A percentile compares a stretch with the other conserved stretches of the same genome.
Evolutionary conservation across 2,888 invertebrate genomes (phyloP).

Genomic region (Argynnis bischoffii): DNA sequence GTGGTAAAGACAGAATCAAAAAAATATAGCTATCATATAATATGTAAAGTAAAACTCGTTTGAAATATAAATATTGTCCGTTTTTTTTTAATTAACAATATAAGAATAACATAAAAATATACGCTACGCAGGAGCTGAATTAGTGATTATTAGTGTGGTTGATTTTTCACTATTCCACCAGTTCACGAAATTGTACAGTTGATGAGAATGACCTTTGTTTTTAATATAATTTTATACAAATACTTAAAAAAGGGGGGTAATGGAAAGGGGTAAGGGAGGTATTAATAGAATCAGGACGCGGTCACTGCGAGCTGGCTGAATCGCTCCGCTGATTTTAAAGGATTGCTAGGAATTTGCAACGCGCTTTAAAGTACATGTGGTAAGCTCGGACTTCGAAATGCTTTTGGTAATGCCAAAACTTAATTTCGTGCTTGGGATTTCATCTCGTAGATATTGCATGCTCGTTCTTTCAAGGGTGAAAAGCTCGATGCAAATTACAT

Average conservation of each 20-base stretch:
- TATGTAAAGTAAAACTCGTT: too few species aligned
- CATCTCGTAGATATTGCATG: slow-evolving; percentile 24
- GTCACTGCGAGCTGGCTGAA: slow-evolving; percentile 56
- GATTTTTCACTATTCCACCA: too few species aligned
- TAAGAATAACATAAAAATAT: too few species aligned
- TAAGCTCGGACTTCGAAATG: slow-evolving; percentile 49
- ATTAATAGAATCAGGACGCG: slow-evolving; percentile 68
- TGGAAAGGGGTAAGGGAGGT: slow-evolving; percentile 49
- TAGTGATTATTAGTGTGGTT: too few species aligned
- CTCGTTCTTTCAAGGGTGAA: slow-evolving; percentile 13
- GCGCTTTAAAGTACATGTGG: slow-evolving; percentile 54
- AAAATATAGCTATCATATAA: too few species aligned
- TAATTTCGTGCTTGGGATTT: slow-evolving; percentile 37
- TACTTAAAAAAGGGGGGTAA: slow-evolving; percentile 27
- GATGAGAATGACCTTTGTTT: background rate
- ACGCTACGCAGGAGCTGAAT: too few species aligned
- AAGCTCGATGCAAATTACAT: background rate
- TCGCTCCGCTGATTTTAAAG: slow-evolving; percentile 66
- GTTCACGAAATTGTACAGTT: too few species aligned
- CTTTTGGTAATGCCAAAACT: slow-evolving; percentile 39
- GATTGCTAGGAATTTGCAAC: slow-evolving; percentile 61
- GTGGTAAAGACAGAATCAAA: too few species aligned
- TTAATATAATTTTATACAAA: slow-evolving; percentile 15
- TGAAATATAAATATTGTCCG: too few species aligned
- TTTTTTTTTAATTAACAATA: too few species aligned